A percentile compares a stretch with the other conserved stretches of the same genome.
Conservation (phyloP, 2,888 invertebrate species). For the Sinohyriopsis cumingii region DNA sequence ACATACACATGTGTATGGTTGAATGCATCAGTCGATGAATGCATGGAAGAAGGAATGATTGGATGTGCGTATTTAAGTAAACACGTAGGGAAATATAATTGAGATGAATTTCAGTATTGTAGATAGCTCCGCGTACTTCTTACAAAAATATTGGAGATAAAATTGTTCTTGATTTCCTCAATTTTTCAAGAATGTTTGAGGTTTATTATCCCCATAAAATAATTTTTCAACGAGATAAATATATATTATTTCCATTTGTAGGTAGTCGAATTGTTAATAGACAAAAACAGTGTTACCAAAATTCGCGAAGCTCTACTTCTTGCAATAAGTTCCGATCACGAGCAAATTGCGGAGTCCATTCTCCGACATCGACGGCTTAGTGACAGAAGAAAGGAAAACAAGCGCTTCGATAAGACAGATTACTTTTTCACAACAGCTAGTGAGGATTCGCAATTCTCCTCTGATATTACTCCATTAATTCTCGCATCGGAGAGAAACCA, state of each 20-base stretch:
- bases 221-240: too few relatives aligned
- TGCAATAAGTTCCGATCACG: conserved; percentile 66
- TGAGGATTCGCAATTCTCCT: conserved; percentile 64
- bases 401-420: conserved; percentile 57
- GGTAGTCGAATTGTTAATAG: conserved; percentile 61
- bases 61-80: too few relatives aligned
- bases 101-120: too few relatives aligned
- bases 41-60: too few relatives aligned
- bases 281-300: conserved; percentile 56
- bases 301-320: conserved; percentile 65
- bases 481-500: conserved; percentile 63
- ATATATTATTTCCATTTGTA: conserved; percentile 15
- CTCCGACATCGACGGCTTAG: conserved; percentile 64
- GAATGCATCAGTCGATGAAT: too few relatives aligned
- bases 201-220: too few relatives aligned
- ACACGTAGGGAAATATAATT: too few relatives aligned
- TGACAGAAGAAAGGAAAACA: conserved; percentile 56
- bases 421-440: conserved; percentile 57
- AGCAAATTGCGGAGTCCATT: conserved; percentile 66
- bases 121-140: too few relatives aligned
- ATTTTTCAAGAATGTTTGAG: too few relatives aligned
- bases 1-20: too few relatives aligned
- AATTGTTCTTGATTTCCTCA: too few relatives aligned
- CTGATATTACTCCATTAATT: conserved; percentile 65
- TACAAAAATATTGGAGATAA: too few relatives aligned